phyloP scores from a whole-genome alignment of 2,888 invertebrate species.

The Ischnus inquisitorius region DNA sequence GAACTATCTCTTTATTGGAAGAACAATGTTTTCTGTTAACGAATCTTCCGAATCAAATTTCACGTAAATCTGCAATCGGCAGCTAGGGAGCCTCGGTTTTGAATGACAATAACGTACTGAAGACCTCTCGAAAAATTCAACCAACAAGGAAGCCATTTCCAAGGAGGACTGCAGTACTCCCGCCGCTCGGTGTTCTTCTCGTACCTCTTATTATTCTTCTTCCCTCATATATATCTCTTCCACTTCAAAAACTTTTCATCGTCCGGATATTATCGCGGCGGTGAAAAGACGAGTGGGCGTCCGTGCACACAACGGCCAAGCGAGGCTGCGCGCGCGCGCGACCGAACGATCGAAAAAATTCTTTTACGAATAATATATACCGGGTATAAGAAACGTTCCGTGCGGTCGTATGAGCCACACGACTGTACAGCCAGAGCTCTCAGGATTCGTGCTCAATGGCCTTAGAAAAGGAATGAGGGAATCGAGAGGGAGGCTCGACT shows the following conservation, averaged over 20 bases:
- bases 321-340: conserved; percentile 25
- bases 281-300: conserved; percentile 60
- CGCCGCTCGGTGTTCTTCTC: conserved; percentile 36
- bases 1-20: too few species aligned
- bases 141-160: conserved; percentile 20
- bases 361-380: conserved; percentile 24
- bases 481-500: conserved; percentile 8
- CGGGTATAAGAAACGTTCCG: conserved; percentile 11
- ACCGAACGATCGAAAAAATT: conserved; percentile 46
- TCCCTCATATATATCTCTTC: conserved; percentile 39
- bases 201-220: conserved; percentile 8
- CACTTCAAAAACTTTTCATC: conserved; percentile 39
- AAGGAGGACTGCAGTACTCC: conserved; percentile 32
- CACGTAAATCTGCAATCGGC: neutral
- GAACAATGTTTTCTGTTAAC: too few species aligned
- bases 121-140: neutral
- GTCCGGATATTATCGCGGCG: conserved; percentile 58
- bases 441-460: conserved; percentile 6
- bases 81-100: neutral
- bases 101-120: neutral
- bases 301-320: conserved; percentile 12
- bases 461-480: conserved; percentile 18
- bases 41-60: neutral
- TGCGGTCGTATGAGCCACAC: conserved; percentile 11
- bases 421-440: neutral